A percentile compares a stretch with the other conserved stretches of the same genome.
These are phyloP conservation scores for Aleiodes sp. DNA, from an alignment of 1,140 invertebrate species.

Conservation along the genomic window DNA sequence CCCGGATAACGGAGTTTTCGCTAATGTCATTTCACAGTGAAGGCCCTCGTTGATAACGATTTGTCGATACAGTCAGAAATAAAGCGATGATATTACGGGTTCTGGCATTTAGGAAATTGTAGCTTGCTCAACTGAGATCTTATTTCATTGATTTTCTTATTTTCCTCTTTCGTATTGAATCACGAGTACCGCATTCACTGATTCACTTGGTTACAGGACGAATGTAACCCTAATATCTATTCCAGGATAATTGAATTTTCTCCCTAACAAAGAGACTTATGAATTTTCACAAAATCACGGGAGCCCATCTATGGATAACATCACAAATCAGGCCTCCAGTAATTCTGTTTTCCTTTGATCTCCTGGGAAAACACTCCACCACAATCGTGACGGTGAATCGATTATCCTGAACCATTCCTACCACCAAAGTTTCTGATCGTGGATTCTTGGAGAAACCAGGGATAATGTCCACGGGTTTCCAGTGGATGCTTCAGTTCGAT, in stretches of 20 bases:
- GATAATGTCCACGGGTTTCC: conserved; percentile 1
- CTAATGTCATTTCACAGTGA: conserved; percentile 42
- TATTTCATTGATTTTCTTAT: neutral
- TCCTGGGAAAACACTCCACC: conserved; percentile 3
- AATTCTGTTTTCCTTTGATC: conserved; percentile 20
- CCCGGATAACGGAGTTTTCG: conserved; percentile 43
- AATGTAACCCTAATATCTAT: too few species aligned
- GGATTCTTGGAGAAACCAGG: conserved; percentile 1
- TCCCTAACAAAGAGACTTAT: neutral
- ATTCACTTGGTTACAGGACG: conserved; percentile 13
- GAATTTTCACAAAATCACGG: neutral
- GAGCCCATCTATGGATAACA: neutral
- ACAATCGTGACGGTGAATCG: conserved; percentile 24
- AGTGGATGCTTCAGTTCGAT: neutral
- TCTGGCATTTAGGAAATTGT: conserved; percentile 11
- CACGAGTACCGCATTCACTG: neutral
- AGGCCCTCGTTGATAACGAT: conserved; percentile 36
- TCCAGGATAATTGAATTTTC: neutral
- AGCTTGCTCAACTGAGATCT: neutral
- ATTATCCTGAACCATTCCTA: conserved; percentile 17
- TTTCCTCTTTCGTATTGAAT: neutral
- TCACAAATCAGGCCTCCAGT: neutral
- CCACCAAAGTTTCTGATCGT: conserved; percentile 4
- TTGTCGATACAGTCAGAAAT: conserved; percentile 41
- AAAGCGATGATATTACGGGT: conserved; percentile 20